These are phyloP conservation scores for Melipona bicolor DNA, from an alignment of 2,888 invertebrate species.

Conservation along the genomic window DNA sequence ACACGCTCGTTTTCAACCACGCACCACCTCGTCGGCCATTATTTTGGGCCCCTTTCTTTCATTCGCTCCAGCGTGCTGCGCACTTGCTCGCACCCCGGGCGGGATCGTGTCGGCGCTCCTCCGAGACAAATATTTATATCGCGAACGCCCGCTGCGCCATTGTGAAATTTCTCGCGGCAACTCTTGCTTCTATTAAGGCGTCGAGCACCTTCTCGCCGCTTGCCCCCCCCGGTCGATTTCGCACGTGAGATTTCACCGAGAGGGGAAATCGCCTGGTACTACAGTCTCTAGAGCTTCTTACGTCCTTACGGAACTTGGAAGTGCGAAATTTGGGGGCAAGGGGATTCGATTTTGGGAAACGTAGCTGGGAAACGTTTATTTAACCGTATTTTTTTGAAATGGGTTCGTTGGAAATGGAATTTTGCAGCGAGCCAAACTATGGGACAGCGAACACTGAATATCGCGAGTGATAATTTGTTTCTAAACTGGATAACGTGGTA, in stretches of 20 bases:
- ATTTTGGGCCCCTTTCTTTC: slow-evolving; percentile 56
- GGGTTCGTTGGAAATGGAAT: too few relatives aligned
- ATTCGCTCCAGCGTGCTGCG: slow-evolving; percentile 39
- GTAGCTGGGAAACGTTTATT: background rate
- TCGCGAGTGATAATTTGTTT: background rate
- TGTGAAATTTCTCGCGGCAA: slow-evolving; percentile 66
- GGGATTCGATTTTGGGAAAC: too few relatives aligned
- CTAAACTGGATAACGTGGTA: background rate
- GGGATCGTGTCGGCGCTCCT: slow-evolving; percentile 54
- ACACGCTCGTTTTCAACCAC: slow-evolving; percentile 36
- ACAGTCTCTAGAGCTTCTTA: background rate
- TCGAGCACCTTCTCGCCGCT: slow-evolving; percentile 43
- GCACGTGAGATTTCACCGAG: slow-evolving; percentile 17
- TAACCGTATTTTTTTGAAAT: too few relatives aligned
- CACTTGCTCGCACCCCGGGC: slow-evolving; percentile 53
- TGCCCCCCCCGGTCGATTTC: background rate
- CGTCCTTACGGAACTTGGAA: background rate
- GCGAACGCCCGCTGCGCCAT: slow-evolving; percentile 78
- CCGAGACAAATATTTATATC: slow-evolving; percentile 82
- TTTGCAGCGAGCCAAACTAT: too few relatives aligned
- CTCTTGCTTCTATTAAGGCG: slow-evolving; percentile 67
- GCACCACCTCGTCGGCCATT: slow-evolving; percentile 58
- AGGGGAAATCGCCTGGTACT: background rate
- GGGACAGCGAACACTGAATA: too few relatives aligned
- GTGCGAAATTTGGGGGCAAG: slow-evolving; percentile 1